Base-by-base conservation (phyloP, 2,113 vertebrate species). In the Macquaria ambigua region DNA sequence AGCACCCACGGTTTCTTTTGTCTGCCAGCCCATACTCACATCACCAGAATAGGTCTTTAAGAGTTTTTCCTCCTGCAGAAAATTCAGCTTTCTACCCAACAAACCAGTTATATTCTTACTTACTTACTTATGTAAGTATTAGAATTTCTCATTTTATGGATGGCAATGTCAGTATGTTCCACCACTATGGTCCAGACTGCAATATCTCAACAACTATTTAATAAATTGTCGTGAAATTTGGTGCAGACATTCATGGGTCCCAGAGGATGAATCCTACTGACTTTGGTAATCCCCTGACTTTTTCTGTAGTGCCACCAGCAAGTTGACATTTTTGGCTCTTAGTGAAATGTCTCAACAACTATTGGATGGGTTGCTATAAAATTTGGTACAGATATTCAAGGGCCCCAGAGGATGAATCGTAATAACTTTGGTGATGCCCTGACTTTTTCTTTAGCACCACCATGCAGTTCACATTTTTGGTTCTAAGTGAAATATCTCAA, bases 1-100 rank as follows among this genome's bases (percentile, higher is more conserved):
- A 70, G 74, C 81, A 77, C 41, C 25, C 28, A 74, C 5, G 0
- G 39, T 75, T 72, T 76, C 81, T 56, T 87, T 74, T 82, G 71
- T 87, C 81, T 77, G 79, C 70, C 71, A 50, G 62, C 41, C n/a
- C 21, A 16, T 7, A 48, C 78, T 75, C 53, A 34, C 53, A 55
- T 77, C 62, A 63, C 28, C 66, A 50, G 23, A 56, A 43, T 12
- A 14, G 8, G 15, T 77, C 28, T 82, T 80, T 66, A 6, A 67
- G 67, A 59, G 23, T 3, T 76, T 76, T 89, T 84, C 16, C 18
- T 67, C 55, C n/a, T 18, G 15, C 46, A 79, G 41, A 69, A 43
- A 61, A 70, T 76, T 58, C 37, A 34, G 0, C n/a, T 58, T 25
- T 79, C 28, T n/a, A 12, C 4, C 16, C 66, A 41, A 55, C 8